phyloP scores from a whole-genome alignment of 2,113 vertebrate species.

The Phainopepla nitens region DNA sequence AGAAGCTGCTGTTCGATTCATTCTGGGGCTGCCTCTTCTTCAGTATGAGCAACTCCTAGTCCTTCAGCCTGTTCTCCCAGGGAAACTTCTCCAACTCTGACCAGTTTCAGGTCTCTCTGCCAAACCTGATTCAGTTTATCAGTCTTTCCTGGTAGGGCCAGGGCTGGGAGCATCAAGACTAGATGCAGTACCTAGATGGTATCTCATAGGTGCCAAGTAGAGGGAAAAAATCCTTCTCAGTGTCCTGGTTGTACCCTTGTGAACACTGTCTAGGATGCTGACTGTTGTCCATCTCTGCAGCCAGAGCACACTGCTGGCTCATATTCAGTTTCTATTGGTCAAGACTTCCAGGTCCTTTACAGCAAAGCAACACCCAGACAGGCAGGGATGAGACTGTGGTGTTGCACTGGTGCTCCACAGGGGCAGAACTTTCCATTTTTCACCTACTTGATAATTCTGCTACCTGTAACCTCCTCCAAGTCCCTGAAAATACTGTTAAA shows the following conservation, averaged over 20 bases:
- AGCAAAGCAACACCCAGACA: not conserved
- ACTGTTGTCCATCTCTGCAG: not conserved
- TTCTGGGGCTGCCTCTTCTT: not conserved
- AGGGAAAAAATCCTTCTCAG: not conserved
- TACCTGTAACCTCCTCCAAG: not conserved
- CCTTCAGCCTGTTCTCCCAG: not conserved
- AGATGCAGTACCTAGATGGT: not conserved
- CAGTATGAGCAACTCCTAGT: not conserved
- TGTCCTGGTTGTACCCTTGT: not conserved
- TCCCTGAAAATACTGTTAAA: not conserved
- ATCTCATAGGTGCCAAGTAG: not conserved
- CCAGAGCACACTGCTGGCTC: not conserved
- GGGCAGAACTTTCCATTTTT: not conserved
- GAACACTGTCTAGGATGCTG: not conserved
- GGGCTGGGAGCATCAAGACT: fast-evolving
- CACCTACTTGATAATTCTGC: not conserved
- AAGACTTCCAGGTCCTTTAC: not conserved
- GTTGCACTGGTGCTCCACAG: not conserved
- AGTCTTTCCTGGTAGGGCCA: no score
- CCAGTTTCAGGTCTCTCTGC: not conserved
- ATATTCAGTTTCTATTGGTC: no score
- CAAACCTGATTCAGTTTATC: not conserved
- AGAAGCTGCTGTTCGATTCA: not conserved
- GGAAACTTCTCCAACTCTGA: not conserved
- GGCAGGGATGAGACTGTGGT: not conserved